Conservation (phyloP, 2,888 invertebrate species). For the Hemaris fuciformis region DNA sequence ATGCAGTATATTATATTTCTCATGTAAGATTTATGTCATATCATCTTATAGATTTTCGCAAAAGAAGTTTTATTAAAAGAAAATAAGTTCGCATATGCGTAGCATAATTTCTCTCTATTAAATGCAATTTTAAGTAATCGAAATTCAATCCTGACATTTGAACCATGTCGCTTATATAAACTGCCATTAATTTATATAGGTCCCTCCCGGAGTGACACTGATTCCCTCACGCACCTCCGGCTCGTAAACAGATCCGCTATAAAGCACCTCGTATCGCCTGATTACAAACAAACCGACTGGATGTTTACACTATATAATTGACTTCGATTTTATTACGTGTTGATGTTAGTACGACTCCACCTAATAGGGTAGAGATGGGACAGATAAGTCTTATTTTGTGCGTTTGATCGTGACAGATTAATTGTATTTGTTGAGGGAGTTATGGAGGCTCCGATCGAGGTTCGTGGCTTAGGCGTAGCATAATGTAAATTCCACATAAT, state of each 20-base stretch:
- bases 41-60: no score
- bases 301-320: slow-evolving; percentile 8
- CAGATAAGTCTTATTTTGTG: not conserved
- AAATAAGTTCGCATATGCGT: no score
- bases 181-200: not conserved
- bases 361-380: not conserved
- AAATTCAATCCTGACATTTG: no score
- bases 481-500: not conserved
- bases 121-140: no score
- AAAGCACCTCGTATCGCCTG: slow-evolving; percentile 2
- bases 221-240: not conserved
- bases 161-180: not conserved
- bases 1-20: no score
- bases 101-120: no score
- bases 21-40: no score
- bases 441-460: not conserved
- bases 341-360: not conserved
- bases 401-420: not conserved
- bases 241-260: not conserved
- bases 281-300: not conserved
- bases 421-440: not conserved
- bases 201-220: not conserved
- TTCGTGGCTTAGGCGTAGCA: not conserved
- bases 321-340: slow-evolving; percentile 12
- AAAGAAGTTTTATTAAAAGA: no score